These are phyloP conservation scores for Arctocebus calabarensis DNA, from an alignment of 2,797 vertebrate genomes.

Conservation along the genomic window DNA sequence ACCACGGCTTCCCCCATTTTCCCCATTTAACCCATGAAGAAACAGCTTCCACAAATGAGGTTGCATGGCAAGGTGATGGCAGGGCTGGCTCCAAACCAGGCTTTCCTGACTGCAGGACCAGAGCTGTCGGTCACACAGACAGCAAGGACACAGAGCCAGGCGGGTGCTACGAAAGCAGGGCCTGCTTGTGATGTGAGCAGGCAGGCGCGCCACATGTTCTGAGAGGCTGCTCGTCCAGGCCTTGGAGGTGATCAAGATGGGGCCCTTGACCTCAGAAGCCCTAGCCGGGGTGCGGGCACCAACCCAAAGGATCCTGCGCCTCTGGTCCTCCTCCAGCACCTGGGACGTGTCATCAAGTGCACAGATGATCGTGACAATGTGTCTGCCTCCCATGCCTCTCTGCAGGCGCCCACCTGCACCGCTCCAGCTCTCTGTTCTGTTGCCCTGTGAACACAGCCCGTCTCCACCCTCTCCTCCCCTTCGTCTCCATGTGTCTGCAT, in stretches of 20 bases:
- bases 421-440: no score
- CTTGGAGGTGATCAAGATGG: not conserved
- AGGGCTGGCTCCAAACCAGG: not conserved
- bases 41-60: fast-evolving
- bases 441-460: not conserved
- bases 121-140: not conserved
- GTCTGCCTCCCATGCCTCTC: not conserved
- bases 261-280: not conserved
- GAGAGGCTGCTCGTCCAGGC: not conserved
- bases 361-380: fast-evolving
- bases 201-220: not conserved
- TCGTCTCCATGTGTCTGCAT: not conserved
- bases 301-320: not conserved
- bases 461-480: not conserved
- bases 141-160: not conserved
- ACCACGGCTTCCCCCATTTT: not conserved
- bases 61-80: fast-evolving
- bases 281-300: not conserved
- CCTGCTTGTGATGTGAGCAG: not conserved
- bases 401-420: fast-evolving
- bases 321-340: no score
- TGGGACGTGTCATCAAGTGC: not conserved
- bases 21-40: not conserved
- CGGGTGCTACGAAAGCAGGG: fast-evolving
- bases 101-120: fast-evolving